Evolutionary conservation across 2,888 invertebrate genomes (phyloP).

Genomic region (Epirrita christyi): DNA sequence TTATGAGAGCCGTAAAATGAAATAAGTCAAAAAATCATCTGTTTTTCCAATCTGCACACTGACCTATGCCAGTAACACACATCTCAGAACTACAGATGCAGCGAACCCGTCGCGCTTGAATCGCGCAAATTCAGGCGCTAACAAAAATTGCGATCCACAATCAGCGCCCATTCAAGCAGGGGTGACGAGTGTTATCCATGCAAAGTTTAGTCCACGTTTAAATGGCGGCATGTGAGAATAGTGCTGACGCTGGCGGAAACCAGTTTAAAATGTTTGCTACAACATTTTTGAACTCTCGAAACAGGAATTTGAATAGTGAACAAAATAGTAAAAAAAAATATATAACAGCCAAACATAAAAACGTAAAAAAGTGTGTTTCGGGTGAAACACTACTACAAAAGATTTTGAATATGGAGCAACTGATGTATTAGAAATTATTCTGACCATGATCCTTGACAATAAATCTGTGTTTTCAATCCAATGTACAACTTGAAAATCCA

Average conservation of each 20-base stretch:
- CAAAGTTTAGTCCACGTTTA: slow-evolving; percentile 24
- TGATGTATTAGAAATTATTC: too few species aligned
- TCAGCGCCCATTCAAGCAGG: slow-evolving; percentile 57
- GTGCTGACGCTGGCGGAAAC: slow-evolving; percentile 12
- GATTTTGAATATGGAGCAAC: too few species aligned
- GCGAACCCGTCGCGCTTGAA: slow-evolving; percentile 48
- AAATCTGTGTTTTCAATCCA: too few species aligned
- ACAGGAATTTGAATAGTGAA: not conserved
- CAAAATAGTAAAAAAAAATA: too few species aligned
- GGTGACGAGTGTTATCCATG: slow-evolving; percentile 28
- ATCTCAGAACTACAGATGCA: slow-evolving; percentile 51
- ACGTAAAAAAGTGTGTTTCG: too few species aligned
- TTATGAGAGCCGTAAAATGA: too few species aligned
- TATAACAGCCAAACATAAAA: too few species aligned
- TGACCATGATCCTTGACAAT: too few species aligned
- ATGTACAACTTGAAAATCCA: too few species aligned
- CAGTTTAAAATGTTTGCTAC: slow-evolving; percentile 3
- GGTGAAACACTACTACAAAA: too few species aligned
- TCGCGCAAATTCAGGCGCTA: slow-evolving; percentile 56
- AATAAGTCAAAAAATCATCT: not conserved
- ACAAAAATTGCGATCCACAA: slow-evolving; percentile 63
- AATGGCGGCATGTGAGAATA: slow-evolving; percentile 3
- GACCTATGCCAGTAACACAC: slow-evolving; percentile 37
- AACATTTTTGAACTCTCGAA: not conserved
- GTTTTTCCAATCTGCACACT: slow-evolving; percentile 31